These are phyloP conservation scores for Andrena minutula DNA, from an alignment of 2,888 invertebrate genomes.

Conservation along the genomic window DNA sequence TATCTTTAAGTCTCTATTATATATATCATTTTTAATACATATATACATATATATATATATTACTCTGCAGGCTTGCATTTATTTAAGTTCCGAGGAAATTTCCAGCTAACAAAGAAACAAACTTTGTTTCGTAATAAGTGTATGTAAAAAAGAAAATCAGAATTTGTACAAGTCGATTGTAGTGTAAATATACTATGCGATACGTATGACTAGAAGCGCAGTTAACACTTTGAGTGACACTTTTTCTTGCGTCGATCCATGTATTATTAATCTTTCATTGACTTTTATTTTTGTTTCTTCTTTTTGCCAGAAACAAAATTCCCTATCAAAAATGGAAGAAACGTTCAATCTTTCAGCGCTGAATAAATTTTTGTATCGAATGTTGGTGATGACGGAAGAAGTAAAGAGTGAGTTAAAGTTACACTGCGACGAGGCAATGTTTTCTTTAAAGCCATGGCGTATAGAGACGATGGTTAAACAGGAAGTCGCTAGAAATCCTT, in stretches of 20 bases:
- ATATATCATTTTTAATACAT: constrained; percentile 80
- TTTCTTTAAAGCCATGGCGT: constrained; percentile 79
- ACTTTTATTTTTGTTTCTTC: constrained; percentile 39
- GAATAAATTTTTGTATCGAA: constrained; percentile 67
- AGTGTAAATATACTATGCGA: constrained; percentile 14
- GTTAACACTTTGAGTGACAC: constrained; percentile 76
- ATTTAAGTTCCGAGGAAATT: constrained; percentile 40
- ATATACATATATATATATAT: constrained; percentile 42
- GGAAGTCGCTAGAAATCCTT: constrained; percentile 70
- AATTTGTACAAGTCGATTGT: constrained; percentile 30
- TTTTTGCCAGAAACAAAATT: constrained; percentile 47
- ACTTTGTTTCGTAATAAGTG: constrained; percentile 5
- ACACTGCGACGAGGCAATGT: constrained; percentile 80
- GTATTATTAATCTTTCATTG: constrained; percentile 32
- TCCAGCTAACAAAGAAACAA: constrained; percentile 15
- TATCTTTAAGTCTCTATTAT: constrained; percentile 80
- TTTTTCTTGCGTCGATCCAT: constrained; percentile 23
- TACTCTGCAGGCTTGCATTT: constrained; percentile 46
- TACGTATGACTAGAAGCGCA: constrained; percentile 24
- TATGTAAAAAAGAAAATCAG: background rate
- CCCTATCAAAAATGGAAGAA: constrained; percentile 31
- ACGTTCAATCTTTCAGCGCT: constrained; percentile 69
- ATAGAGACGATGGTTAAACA: constrained; percentile 70
- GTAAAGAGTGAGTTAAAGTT: constrained; percentile 73
- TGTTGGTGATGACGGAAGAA: constrained; percentile 73